A percentile compares a stretch with the other conserved stretches of the same genome.
Evolutionary conservation across 1,140 invertebrate species (phyloP).

Genomic region (Apis florea): DNA sequence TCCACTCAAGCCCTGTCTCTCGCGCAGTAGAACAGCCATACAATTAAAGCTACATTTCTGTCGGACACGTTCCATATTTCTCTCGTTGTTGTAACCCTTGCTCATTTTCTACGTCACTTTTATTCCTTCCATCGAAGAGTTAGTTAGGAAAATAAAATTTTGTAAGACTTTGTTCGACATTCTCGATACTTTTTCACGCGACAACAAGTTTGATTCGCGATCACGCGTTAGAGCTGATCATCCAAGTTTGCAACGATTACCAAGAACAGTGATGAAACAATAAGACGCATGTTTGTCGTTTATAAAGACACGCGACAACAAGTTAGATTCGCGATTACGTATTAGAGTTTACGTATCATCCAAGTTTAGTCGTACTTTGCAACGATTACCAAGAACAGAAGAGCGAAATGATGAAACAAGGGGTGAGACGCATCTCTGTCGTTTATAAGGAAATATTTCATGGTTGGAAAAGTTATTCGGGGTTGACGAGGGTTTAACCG

Average conservation of each 20-base stretch:
- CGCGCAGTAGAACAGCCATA: constrained; percentile 4
- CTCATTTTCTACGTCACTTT: neutral
- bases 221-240: constrained; percentile 56
- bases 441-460: constrained; percentile 69
- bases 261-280: constrained; percentile 35
- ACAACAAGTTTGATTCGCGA: no score
- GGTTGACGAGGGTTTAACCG: constrained; percentile 38
- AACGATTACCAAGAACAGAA: constrained; percentile 39
- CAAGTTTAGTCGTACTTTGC: constrained; percentile 46
- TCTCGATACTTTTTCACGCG: no score
- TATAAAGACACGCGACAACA: constrained; percentile 38
- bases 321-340: no score
- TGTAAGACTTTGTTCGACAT: no score
- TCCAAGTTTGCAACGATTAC: constrained; percentile 54
- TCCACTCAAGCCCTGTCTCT: neutral
- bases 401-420: constrained; percentile 57
- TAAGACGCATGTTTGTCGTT: constrained; percentile 56
- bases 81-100: neutral
- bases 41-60: neutral
- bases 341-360: constrained; percentile 56
- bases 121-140: no score
- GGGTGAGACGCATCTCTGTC: constrained; percentile 49
- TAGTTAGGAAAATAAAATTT: no score
- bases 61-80: neutral
- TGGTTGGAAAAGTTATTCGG: constrained; percentile 63